Evolutionary conservation across 1,140 invertebrate species (phyloP).

Genomic region (Bombus confusus): DNA sequence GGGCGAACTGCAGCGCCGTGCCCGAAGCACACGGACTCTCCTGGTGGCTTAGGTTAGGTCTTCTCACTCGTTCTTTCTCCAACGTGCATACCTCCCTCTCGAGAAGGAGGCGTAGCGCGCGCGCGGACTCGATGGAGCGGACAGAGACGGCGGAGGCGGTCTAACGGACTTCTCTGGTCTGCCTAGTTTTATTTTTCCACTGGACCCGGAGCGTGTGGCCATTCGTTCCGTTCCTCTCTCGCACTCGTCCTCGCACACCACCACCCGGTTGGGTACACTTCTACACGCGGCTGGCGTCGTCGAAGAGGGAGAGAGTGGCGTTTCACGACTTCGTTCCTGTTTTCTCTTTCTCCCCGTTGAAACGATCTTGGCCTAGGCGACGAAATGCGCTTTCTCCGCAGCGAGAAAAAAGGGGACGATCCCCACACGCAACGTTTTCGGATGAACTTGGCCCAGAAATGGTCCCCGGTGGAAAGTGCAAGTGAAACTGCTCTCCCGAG

Average conservation of each 20-base stretch:
- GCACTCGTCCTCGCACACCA: slow-evolving; percentile 20
- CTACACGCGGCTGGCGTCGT: neutral
- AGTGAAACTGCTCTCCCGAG: slow-evolving; percentile 57
- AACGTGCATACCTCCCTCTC: slow-evolving; percentile 18
- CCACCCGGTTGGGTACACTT: neutral
- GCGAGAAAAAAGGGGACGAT: neutral
- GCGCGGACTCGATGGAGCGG: neutral
- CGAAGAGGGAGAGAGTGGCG: slow-evolving; percentile 54
- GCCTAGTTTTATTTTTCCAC: slow-evolving; percentile 67
- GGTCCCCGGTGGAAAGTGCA: slow-evolving; percentile 57
- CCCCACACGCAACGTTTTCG: slow-evolving; percentile 53
- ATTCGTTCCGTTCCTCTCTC: slow-evolving; percentile 56
- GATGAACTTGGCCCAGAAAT: slow-evolving; percentile 66
- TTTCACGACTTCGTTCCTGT: slow-evolving; percentile 33
- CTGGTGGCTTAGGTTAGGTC: slow-evolving; percentile 72
- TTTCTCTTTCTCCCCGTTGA: slow-evolving; percentile 44
- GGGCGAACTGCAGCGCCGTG: slow-evolving; percentile 75
- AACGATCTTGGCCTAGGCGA: slow-evolving; percentile 54
- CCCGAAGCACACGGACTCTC: slow-evolving; percentile 58
- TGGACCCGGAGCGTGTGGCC: slow-evolving; percentile 48
- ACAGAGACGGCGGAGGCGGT: slow-evolving; percentile 48
- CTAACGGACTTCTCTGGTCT: slow-evolving; percentile 61
- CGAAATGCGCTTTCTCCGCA: slow-evolving; percentile 54
- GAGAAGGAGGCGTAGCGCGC: slow-evolving; percentile 17
- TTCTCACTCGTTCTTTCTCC: slow-evolving; percentile 52